Conservation (phyloP, 2,888 invertebrate species). For the Beris morrisii region DNA sequence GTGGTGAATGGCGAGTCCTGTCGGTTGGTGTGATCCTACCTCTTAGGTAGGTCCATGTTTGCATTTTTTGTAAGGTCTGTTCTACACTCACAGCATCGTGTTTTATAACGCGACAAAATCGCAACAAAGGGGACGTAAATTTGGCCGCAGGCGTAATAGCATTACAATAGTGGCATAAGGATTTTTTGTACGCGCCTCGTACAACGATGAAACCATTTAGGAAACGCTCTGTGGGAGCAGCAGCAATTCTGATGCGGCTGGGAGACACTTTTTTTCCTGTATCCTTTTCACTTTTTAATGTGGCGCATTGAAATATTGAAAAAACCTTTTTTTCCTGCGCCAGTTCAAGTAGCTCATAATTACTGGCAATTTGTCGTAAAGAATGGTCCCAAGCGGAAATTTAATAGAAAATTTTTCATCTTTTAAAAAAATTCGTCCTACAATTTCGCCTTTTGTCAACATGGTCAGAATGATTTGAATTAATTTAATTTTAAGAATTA, state of each 20-base stretch:
- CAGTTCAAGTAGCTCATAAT: conserved; percentile 29
- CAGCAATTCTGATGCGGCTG: conserved; percentile 16
- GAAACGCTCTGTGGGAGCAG: conserved; percentile 2
- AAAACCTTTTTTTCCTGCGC: conserved; percentile 6
- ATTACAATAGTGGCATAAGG: conserved; percentile 40
- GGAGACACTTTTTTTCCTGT: conserved; percentile 13
- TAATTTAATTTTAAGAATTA: too few species aligned
- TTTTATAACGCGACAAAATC: conserved; percentile 24
- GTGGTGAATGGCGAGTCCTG: conserved; percentile 31
- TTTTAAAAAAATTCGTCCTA: too few species aligned
- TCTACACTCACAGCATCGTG: conserved; percentile 1
- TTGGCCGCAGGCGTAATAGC: conserved; percentile 44
- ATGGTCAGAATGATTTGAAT: too few species aligned
- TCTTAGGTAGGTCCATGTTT: conserved; percentile 1
- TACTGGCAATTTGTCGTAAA: conserved; percentile 17
- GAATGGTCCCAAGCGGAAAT: background rate
- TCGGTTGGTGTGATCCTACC: background rate
- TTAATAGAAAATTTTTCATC: background rate
- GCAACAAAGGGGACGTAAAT: conserved; percentile 40
- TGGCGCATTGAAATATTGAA: conserved; percentile 12
- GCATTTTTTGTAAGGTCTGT: background rate
- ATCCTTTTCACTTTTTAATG: conserved; percentile 23
- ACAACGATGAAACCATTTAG: background rate
- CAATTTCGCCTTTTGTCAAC: too few species aligned
- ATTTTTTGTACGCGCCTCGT: conserved; percentile 31